phyloP scores from a whole-genome alignment of 1,140 invertebrate genomes.

The Achroia grisella region DNA sequence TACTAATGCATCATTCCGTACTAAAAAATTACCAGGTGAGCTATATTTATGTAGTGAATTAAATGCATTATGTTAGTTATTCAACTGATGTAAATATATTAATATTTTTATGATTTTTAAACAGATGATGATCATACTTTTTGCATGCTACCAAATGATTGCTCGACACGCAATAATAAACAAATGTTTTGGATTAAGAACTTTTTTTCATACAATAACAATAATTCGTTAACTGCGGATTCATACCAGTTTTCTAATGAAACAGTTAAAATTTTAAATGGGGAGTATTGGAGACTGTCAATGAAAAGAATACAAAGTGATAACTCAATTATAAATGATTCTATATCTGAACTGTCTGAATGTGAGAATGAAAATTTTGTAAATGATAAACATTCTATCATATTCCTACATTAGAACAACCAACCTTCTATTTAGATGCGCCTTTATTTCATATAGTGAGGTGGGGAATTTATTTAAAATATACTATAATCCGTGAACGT shows the following conservation, averaged over 20 bases:
- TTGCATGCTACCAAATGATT: slow-evolving; percentile 35
- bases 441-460: too few relatives aligned
- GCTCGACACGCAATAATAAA: slow-evolving; percentile 17
- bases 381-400: too few relatives aligned
- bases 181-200: slow-evolving; percentile 11
- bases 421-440: too few relatives aligned
- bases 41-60: too few relatives aligned
- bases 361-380: too few relatives aligned
- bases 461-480: too few relatives aligned
- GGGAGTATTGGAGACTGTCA: slow-evolving; percentile 10
- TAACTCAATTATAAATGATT: slow-evolving; percentile 1
- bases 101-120: slow-evolving; percentile 14
- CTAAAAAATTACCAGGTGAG: slow-evolving; percentile 93
- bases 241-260: slow-evolving; percentile 7
- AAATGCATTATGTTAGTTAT: too few relatives aligned
- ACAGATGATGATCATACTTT: slow-evolving; percentile 27
- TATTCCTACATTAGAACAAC: too few relatives aligned
- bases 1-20: slow-evolving; percentile 96
- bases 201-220: slow-evolving; percentile 4
- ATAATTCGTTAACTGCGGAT: not conserved
- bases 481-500: too few relatives aligned
- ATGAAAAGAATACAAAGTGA: slow-evolving; percentile 6
- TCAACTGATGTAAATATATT: slow-evolving; percentile 2
- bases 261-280: slow-evolving; percentile 14
- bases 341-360: slow-evolving; percentile 1